phyloP scores from a whole-genome alignment of 2,797 vertebrate species.

The Megalops cyprinoides region DNA sequence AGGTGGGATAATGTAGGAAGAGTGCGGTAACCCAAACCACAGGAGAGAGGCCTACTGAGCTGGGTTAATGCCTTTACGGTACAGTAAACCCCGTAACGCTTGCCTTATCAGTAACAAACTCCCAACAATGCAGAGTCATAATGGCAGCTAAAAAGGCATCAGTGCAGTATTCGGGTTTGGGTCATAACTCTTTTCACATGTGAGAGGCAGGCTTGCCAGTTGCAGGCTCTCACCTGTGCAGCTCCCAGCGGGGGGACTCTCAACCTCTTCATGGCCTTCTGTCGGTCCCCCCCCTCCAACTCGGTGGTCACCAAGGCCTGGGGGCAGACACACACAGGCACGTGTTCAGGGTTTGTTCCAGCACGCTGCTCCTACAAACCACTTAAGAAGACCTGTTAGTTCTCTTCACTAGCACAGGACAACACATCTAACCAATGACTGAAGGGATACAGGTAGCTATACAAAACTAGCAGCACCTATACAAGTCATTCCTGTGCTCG shows the following conservation, averaged over 20 bases:
- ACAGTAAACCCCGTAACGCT: neutral
- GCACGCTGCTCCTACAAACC: neutral
- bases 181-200: neutral
- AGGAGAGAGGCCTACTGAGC: too few relatives aligned
- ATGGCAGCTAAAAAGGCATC: neutral
- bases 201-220: neutral
- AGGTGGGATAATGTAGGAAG: neutral
- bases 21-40: neutral
- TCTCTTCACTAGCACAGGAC: neutral
- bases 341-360: too few relatives aligned
- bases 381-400: neutral
- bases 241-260: constrained; percentile 96
- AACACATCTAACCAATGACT: neutral
- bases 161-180: neutral
- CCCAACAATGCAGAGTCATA: neutral
- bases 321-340: constrained; percentile 38
- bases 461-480: neutral
- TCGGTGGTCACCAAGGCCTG: constrained; percentile 93
- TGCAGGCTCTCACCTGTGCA: constrained; percentile 79
- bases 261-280: constrained; percentile 97
- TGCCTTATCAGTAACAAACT: neutral
- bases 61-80: too few relatives aligned
- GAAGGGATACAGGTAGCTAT: too few relatives aligned
- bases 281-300: constrained; percentile 94
- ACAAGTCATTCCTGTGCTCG: neutral